These are phyloP conservation scores for Neosalanx taihuensis DNA, from an alignment of 2,797 vertebrate genomes.

Conservation along the genomic window DNA sequence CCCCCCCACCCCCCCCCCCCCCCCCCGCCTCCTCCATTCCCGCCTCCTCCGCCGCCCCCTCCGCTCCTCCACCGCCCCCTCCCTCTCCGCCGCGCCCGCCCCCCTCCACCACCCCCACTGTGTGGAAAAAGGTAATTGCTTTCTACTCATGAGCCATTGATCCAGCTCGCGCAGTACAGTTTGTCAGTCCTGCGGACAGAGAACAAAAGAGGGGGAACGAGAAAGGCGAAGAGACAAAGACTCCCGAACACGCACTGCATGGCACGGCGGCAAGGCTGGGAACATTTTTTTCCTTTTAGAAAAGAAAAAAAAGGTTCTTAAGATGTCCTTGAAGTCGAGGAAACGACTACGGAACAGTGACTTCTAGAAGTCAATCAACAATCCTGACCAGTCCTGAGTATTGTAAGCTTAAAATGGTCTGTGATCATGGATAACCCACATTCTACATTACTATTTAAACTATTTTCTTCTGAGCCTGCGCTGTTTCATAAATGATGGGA, in stretches of 20 bases:
- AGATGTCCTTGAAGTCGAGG: slow-evolving; percentile 40
- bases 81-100: no score
- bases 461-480: no score
- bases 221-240: no score
- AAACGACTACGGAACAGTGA: slow-evolving; percentile 38
- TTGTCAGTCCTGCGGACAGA: slow-evolving; percentile 60
- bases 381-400: slow-evolving; percentile 27
- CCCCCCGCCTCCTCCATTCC: no score
- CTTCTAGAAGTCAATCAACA: slow-evolving; percentile 35
- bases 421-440: background rate
- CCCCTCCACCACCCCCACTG: slow-evolving; percentile 65
- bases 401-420: slow-evolving; percentile 20
- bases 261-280: no score
- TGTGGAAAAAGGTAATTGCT: slow-evolving; percentile 73
- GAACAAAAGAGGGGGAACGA: slow-evolving; percentile 23
- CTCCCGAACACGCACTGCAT: no score
- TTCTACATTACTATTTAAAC: background rate
- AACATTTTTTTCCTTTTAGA: no score
- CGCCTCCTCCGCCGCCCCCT: no score
- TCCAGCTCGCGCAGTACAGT: slow-evolving; percentile 64
- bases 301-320: background rate
- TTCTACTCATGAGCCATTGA: slow-evolving; percentile 75
- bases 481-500: no score
- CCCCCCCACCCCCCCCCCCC: no score
- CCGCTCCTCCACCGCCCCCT: no score